These are phyloP conservation scores for Chironex yamaguchii DNA, from an alignment of 30 jellyfish, hydroid and myxozoan species.

Conservation along the genomic window DNA sequence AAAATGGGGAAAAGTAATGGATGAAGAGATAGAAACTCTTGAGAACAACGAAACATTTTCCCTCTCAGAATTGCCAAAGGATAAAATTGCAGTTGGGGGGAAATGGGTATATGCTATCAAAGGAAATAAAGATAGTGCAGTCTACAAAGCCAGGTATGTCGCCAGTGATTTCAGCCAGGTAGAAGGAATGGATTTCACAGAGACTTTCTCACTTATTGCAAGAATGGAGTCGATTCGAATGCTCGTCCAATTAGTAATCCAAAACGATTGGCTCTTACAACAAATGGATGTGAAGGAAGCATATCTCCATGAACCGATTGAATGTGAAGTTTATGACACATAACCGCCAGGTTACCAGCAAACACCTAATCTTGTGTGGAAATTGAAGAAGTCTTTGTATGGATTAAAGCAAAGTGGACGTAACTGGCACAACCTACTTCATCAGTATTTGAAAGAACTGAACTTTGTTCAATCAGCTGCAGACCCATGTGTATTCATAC, in stretches of 20 bases:
- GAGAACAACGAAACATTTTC: not conserved
- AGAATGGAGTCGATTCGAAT: not conserved
- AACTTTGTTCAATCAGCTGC: conserved; percentile 40
- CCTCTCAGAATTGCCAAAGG: not conserved
- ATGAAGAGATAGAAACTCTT: not conserved
- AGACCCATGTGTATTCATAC: conserved; percentile 63
- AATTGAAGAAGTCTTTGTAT: conserved; percentile 64
- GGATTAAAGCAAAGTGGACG: conserved; percentile 83
- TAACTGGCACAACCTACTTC: conserved; percentile 51
- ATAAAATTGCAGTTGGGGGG: not conserved
- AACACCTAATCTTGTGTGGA: conserved; percentile 41
- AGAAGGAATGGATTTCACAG: not conserved
- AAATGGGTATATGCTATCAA: not conserved
- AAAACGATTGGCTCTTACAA: not conserved
- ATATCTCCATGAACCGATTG: conserved; percentile 65
- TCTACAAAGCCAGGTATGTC: not conserved
- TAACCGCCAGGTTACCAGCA: conserved; percentile 63
- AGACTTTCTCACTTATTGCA: not conserved
- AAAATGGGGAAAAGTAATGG: not conserved
- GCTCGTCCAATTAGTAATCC: not conserved
- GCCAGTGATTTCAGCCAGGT: not conserved
- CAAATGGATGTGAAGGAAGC: conserved; percentile 41
- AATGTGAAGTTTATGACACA: conserved; percentile 19
- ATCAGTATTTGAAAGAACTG: not conserved
- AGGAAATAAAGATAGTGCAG: not conserved